These are phyloP conservation scores for Euschistus heros DNA, from an alignment of 1,140 invertebrate genomes.

Conservation along the genomic window DNA sequence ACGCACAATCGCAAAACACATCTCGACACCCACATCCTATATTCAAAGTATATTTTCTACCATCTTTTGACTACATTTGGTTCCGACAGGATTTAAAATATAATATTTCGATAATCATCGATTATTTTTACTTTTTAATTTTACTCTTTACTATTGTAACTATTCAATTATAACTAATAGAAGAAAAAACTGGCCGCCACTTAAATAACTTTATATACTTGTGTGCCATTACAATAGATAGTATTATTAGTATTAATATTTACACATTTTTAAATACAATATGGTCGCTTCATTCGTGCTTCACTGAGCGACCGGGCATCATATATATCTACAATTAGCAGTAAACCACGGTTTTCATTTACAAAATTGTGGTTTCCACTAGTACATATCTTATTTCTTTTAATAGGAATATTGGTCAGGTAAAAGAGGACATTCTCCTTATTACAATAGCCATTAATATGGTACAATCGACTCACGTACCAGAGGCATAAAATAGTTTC, in stretches of 20 bases:
- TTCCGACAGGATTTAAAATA: constrained; percentile 31
- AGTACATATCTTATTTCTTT: constrained; percentile 1
- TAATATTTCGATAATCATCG: constrained; percentile 29
- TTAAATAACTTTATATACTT: constrained; percentile 23
- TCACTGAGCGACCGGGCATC: not conserved
- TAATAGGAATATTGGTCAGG: constrained; percentile 21
- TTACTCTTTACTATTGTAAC: constrained; percentile 29
- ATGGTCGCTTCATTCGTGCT: constrained; percentile 1
- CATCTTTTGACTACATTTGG: constrained; percentile 28
- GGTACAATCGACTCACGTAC: not conserved
- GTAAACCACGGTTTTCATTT: constrained; percentile 15
- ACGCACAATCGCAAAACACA: constrained; percentile 22
- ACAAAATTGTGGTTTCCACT: constrained; percentile 19
- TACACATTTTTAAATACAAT: constrained; percentile 24
- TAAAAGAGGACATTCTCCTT: constrained; percentile 1
- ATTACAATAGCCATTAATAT: not conserved
- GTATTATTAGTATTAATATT: constrained; percentile 27
- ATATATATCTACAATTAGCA: constrained; percentile 4
- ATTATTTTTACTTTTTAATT: constrained; percentile 24
- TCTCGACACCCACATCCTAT: constrained; percentile 22
- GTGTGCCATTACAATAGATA: constrained; percentile 16
- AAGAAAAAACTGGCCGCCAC: constrained; percentile 29
- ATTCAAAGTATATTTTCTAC: constrained; percentile 21
- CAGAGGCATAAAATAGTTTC: not conserved
- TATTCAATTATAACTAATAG: constrained; percentile 27